Evolutionary conservation across 2,113 vertebrate species (phyloP), one percentile per base, ranked within the genome.

Genomic region (Ctenomys sociabilis): DNA sequence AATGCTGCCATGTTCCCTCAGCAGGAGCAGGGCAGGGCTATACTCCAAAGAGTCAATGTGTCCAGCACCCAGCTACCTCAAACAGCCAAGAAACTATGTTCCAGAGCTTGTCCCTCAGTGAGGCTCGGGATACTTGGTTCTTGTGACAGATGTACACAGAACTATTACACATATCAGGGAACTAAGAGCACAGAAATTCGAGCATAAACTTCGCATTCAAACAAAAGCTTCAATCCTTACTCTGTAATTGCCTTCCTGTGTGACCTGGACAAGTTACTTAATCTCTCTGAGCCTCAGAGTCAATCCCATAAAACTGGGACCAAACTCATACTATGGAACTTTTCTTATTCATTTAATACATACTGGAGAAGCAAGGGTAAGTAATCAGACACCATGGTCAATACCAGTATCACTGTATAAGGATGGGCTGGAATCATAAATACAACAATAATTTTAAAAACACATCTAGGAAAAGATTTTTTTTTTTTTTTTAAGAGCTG

Each of bases 231-330:
- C 57, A 80, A 75, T 77, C 64, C 52, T 94, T 0, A 6, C 0
- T 63, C 40, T 37, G n/a, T 22, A 64, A 43, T 4, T 64, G 68
- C 86, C 37, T 83, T 10, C 22, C 24, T 54, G 43, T 92, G 75
- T 35, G 59, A 87, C 49, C 75, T 30, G n/a, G 35, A 68, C 37
- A 77, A 87, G 26, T 78, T 49, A 66, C 81, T 87, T 89, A 91
- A 92, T 26, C 32, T 94, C 61, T 70, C 63, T 26, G 68, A 86
- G 57, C 35, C 61, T 93, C 81, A 7, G 4, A 9, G 54, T 59
- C 32, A 82, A 82, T 85, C 19, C 26, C 78, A 3, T 54, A 93
- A 96, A 64, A 87, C 24, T 72, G 49, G 81, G 61, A 11, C 92
- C 54, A 59, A 94, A 54, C 14, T 66, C 64, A 14, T 0, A 54